phyloP scores from a whole-genome alignment of 2,113 vertebrate species.

The Ceuthmochares aereus region DNA sequence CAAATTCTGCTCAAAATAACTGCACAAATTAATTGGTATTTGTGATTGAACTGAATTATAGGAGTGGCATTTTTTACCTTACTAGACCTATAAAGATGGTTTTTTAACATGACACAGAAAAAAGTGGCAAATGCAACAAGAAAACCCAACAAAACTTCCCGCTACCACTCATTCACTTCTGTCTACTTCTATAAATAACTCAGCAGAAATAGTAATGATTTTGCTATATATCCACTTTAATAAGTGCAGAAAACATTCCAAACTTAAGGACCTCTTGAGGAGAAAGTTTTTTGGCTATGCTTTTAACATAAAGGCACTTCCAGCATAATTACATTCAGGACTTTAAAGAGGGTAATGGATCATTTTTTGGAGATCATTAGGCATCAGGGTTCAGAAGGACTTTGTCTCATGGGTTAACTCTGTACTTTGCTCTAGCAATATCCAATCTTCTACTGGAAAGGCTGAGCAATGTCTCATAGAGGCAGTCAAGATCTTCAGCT shows the following conservation, averaged over 20 bases:
- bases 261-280: background rate
- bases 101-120: background rate
- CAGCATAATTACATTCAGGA: background rate
- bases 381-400: background rate
- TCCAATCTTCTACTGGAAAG: background rate
- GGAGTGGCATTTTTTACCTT: background rate
- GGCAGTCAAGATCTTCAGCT: background rate
- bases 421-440: background rate
- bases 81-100: background rate
- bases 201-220: background rate
- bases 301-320: background rate
- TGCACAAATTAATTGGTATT: background rate
- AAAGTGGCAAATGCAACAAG: background rate
- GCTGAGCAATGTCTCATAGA: background rate
- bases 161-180: background rate
- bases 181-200: background rate
- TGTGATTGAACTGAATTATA: background rate
- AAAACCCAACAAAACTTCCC: background rate
- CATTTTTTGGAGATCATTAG: background rate
- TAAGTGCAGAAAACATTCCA: background rate
- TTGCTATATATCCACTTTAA: background rate
- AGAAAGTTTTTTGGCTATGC: background rate
- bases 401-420: background rate
- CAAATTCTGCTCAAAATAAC: background rate
- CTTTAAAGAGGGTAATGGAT: background rate